Evolutionary conservation across 2,113 vertebrate species (phyloP), one percentile per base, ranked within the genome.

Genomic region (Manacus vitellinus): DNA sequence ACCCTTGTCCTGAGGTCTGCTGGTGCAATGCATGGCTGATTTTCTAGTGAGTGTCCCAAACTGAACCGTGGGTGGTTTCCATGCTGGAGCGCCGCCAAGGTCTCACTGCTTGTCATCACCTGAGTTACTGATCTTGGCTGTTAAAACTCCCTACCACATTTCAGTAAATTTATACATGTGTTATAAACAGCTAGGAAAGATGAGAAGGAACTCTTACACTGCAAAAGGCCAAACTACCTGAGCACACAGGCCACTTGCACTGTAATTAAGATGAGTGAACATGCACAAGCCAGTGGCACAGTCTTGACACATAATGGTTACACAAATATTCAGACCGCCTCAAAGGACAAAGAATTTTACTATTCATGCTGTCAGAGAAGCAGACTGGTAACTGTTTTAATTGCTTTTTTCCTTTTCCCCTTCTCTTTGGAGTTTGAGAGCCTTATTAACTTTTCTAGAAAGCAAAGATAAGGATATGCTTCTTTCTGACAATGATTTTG

Each of bases 301-400:
- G 59, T 31, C 37, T 25, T 25, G 33, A 27, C 47, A 63, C 0
- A 0, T 5, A 54, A 52, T 2, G 2, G n/a, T 58, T 59, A 56
- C 5, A 93, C 41, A 79, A 62, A 70, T 33, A 75, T 23, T 65
- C 49, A 92, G 31, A 73, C 6, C 0, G 0, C 33, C 54, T 54
- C 7, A 0, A 63, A 81, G 74, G 61, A 73, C 28, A 85, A 84
- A 43, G 62, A 77, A 73, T 54, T 90, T 72, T 65, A 23, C 49
- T 73, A 35, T 52, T 67, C 0, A 1, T 17, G 18, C 35, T 68
- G 41, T 39, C 66, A 91, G 44, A n/a, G 17, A 87, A 88, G 51
- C 8, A 65, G 37, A 55, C 8, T 56, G 18, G 16, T 70, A 23
- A 67, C 55, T 39, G 18, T 43, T 94, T 82, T 46, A 89, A 79